Conservation (phyloP, 2,797 vertebrate genomes). For the Aplochiton taeniatus region DNA sequence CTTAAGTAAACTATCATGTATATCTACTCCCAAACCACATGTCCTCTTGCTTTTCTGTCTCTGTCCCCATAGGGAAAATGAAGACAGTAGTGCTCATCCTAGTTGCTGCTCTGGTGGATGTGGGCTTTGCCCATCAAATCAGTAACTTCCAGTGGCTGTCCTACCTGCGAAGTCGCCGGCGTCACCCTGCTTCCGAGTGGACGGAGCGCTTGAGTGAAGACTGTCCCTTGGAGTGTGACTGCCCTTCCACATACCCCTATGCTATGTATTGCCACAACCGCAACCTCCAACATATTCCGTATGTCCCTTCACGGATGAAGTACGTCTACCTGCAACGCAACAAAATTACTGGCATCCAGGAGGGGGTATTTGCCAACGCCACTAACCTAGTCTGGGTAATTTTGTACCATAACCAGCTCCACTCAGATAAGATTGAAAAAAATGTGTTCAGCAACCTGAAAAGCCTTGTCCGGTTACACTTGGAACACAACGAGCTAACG, state of each 20-base stretch:
- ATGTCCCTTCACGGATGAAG: conserved; percentile 89
- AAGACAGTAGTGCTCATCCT: conserved; percentile 52
- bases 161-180: conserved; percentile 58
- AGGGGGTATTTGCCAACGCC: conserved; percentile 89
- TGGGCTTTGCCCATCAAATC: conserved; percentile 48
- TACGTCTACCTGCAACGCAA: conserved; percentile 94
- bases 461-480: conserved; percentile 83
- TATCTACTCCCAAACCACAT: too few relatives aligned
- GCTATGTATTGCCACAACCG: conserved; percentile 95
- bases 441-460: conserved; percentile 86
- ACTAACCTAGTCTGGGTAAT: conserved; percentile 90
- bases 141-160: conserved; percentile 68
- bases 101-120: conserved; percentile 50
- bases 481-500: conserved; percentile 90
- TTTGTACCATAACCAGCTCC: conserved; percentile 86
- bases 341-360: conserved; percentile 86
- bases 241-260: conserved; percentile 81
- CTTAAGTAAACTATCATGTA: too few relatives aligned
- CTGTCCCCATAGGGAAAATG: conserved; percentile 59
- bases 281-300: conserved; percentile 88
- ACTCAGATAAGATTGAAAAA: conserved; percentile 87
- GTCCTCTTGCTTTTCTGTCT: neutral
- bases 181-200: conserved; percentile 58
- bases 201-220: conserved; percentile 66
- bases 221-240: conserved; percentile 93